Evolutionary conservation across 2,888 invertebrate genomes (phyloP), one percentile per base, ranked within the genome.

Genomic region (Andrena dorsata): DNA sequence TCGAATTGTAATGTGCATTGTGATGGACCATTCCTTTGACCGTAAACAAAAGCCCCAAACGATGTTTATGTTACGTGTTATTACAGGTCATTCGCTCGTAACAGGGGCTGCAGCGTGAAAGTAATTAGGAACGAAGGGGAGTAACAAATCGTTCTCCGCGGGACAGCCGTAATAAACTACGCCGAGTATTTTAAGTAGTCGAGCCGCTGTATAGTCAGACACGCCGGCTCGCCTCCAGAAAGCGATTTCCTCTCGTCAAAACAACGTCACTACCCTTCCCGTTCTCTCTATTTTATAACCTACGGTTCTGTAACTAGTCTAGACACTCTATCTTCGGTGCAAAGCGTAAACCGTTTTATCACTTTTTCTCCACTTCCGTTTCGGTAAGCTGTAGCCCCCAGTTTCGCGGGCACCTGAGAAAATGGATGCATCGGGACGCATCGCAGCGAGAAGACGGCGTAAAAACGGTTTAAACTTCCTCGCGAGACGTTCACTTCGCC

Each of bases 121-220:
- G 87, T 91, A 90, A 89, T 91, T 91, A 90, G 88, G 80, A 88
- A 84, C 68, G 80, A 65, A 81, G 88, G 56, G 85, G 83, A 85
- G 89, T 88, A 92, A 90, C 91, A 90, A 91, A 92, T 91, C 88
- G 90, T 87, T 90, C 56, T 56, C 83, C 84, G 73, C 83, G 79
- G 84, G 90, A 91, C 91, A 89, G 86, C 86, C 82, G 90, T 88
- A 90, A 90, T 92, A 91, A 92, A 92, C 86, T 88, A 77, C 71
- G 78, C 81, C 73, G 80, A 83, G 87, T 88, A 88, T 90, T 91
- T 90, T 89, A 91, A 92, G 91, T 91, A 91, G 91, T 86, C 83
- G 83, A 89, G 90, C 91, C 90, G 86, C 89, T 91, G 90, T 87
- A 80, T 88, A 87, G 92, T 91, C 91, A 87, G 90, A 83, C 88